Evolutionary conservation across 2,888 invertebrate genomes (phyloP).

Genomic region (Pseudococcus jackbeardsleyi): DNA sequence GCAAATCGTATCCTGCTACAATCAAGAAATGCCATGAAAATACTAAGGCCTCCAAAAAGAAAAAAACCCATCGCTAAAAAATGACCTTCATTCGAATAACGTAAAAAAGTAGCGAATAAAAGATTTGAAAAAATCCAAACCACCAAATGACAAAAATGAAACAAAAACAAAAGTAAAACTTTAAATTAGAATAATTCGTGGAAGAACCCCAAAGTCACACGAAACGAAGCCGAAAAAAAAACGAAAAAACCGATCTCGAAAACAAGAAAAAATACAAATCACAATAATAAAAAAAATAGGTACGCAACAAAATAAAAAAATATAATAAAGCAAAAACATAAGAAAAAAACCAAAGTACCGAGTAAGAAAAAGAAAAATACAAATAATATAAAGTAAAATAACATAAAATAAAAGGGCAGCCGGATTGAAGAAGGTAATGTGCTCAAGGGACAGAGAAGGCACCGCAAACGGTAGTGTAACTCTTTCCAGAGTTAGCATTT

Average conservation of each 20-base stretch:
- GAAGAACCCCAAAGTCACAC: too few species aligned
- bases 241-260: too few species aligned
- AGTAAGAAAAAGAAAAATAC: not conserved
- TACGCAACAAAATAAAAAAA: too few species aligned
- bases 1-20: too few species aligned
- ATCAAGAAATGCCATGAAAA: not conserved
- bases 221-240: too few species aligned
- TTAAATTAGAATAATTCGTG: too few species aligned
- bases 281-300: too few species aligned
- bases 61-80: not conserved
- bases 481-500: constrained; percentile 63
- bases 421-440: constrained; percentile 57
- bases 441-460: constrained; percentile 60
- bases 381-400: constrained; percentile 4
- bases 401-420: constrained; percentile 21
- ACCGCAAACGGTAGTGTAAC: constrained; percentile 45
- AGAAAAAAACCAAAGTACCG: not conserved
- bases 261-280: too few species aligned
- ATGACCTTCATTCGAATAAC: not conserved
- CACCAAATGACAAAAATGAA: too few species aligned
- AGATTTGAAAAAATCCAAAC: not conserved
- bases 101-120: not conserved
- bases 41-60: not conserved
- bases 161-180: too few species aligned
- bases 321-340: too few species aligned